Base-by-base conservation (phyloP, 2,113 vertebrate species). In the Spheniscus mendiculus region DNA sequence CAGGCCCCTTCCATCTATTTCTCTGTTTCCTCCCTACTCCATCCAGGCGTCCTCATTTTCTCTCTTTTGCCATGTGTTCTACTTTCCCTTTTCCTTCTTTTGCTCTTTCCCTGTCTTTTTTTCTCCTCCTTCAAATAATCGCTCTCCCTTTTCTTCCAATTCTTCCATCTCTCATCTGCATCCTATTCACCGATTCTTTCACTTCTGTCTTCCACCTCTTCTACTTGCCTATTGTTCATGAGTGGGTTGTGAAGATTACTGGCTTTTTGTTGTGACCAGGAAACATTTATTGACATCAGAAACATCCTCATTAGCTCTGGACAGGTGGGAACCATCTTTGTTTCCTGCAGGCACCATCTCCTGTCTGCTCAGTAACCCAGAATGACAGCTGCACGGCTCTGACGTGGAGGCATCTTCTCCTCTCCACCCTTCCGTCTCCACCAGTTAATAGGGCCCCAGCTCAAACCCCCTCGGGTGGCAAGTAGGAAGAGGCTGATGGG, bases 381-480 rank as follows among this genome's bases (percentile, higher is more conserved):
- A 97, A 79, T 98, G 99, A 99, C 98, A 99, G 98, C 97, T 97
- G 98, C 98, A 97, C 95, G 14, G 91, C 91, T 96, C 91, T 96
- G 93, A 96, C 50, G 65, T 94, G 93, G 66, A 85, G 55, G 69
- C 30, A 77, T 93, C 95, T 87, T 59, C 77, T 98, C 80, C 70
- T 50, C 87, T 76, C 44, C 78, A 92, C 78, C 81, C 44, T 81
- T 95, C 89, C n/a, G 23, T 84, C 95, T 95, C 74, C 79, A 91
- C 87, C 92, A 92, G 95, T 84, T 55, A 91, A 66, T 22, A 38
- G 73, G 85, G 94, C 74, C 96, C 90, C 96, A 94, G 96, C 93
- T 93, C 78, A 91, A 87, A 55, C 62, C 91, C 97, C 84, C 84
- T 74, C 89, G 93, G 94, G 97, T 93, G 94, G 78, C 69, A 76